Conservation (phyloP, 2,113 vertebrate genomes). For the Parus major region DNA sequence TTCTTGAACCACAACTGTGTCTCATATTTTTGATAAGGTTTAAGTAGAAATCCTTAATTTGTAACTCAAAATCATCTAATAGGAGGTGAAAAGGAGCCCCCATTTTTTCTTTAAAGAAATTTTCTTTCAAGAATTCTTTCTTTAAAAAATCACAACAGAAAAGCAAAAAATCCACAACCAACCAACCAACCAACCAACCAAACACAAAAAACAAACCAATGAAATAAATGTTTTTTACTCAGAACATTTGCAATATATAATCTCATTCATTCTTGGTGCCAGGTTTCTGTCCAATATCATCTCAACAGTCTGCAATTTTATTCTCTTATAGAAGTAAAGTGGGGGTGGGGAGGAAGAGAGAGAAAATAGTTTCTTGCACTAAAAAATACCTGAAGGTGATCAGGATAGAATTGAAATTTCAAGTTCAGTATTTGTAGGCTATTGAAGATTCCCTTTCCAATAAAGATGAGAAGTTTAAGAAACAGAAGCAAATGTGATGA, state of each 20-base stretch:
- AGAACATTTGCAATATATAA: background rate
- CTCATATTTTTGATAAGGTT: background rate
- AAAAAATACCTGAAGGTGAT: background rate
- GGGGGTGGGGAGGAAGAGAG: rapidly evolving
- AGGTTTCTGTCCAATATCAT: background rate
- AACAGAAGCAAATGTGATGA: background rate
- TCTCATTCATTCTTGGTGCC: background rate
- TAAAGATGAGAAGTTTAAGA: background rate
- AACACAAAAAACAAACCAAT: background rate
- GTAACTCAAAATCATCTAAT: background rate
- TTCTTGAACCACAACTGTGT: background rate
- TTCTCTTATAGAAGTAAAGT: background rate
- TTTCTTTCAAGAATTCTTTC: no score
- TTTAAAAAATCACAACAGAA: background rate
- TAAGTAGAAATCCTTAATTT: background rate
- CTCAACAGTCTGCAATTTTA: background rate
- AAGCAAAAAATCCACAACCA: background rate
- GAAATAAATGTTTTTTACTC: background rate
- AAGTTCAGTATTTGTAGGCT: background rate
- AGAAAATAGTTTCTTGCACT: background rate
- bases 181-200: background rate
- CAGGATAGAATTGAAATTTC: background rate
- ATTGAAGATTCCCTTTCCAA: background rate
- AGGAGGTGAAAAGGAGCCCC: background rate
- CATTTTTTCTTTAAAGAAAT: no score